Evolutionary conservation across 2,888 invertebrate species (phyloP), one percentile per base, ranked within the genome.

Genomic region (Drosophila tripunctata): DNA sequence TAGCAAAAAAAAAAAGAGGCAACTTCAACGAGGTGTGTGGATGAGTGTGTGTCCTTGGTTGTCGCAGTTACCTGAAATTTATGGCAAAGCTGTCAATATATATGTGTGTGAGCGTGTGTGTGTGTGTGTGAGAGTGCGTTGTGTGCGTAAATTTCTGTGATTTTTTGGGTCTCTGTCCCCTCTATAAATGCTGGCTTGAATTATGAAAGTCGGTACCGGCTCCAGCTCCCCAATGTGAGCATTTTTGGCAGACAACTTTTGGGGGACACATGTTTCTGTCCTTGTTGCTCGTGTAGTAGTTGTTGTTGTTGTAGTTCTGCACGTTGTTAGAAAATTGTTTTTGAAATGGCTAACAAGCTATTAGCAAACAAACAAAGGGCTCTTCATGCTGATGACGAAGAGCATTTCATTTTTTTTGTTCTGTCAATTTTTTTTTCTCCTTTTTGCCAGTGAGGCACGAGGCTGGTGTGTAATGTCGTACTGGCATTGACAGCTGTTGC

Each of bases 291-390:
- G 33, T 64, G 60, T 41, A 52, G 40, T 71, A 41, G 43, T 43
- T 36, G 50, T 65, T 35, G 44, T 35, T 31, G 27, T n/a, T 19
- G 70, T 41, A 40, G 57, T 12, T 56, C 52, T 40, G n/a, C n/a
- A n/a, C 61, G 36, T 27, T 71, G 76, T 47, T 57, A 50, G 73
- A 85, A 84, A 81, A 81, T 81, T 81, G 81, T 80, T 81, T 81
- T 86, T 67, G 78, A 81, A 81, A 81, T 86, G 84, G 87, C 87
- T 81, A 81, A 81, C 84, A 81, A 84, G 81, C 81, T 81, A 81
- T 87, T 86, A 87, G 87, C 78, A 73, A 86, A 71, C 80, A 81
- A 81, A 86, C 80, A 80, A 82, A 75, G 73, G 60, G 71, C 57
- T 57, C 58, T 51, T 55, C 54, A 69, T 43, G 81, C 55, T 66